Percentiles rank a stretch among this genome's conserved stretches.
These are phyloP conservation scores for Otocyon megalotis DNA, from an alignment of 2,113 vertebrate species.

Conservation along the genomic window DNA sequence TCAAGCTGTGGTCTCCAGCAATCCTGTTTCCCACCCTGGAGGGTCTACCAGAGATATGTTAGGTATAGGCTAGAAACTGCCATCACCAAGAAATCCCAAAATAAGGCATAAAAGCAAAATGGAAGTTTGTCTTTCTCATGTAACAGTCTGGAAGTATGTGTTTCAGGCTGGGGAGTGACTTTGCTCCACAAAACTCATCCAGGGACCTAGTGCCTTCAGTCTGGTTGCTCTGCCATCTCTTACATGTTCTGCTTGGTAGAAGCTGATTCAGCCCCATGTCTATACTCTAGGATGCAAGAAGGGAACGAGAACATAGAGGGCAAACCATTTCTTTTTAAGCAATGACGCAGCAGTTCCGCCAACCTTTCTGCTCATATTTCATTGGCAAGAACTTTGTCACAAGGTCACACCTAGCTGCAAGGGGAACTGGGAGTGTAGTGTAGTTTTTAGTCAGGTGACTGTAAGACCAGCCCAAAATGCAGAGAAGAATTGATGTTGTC, in stretches of 20 bases:
- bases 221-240: not conserved
- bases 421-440: no score
- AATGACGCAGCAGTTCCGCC: not conserved
- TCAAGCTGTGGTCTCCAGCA: not conserved
- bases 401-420: not conserved
- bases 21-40: not conserved
- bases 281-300: not conserved
- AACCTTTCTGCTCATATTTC: not conserved
- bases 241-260: not conserved
- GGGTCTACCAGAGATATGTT: not conserved
- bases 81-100: not conserved
- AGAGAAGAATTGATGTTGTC: not conserved
- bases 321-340: constrained; percentile 2
- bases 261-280: not conserved
- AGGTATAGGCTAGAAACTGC: not conserved
- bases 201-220: not conserved
- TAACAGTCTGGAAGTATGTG: not conserved
- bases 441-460: not conserved
- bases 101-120: not conserved
- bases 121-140: not conserved
- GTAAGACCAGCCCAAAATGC: not conserved
- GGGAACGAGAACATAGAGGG: not conserved
- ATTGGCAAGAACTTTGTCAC: constrained; percentile 31
- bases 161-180: not conserved
- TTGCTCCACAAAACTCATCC: not conserved